These are phyloP conservation scores for Hedychridium roseum DNA, from an alignment of 2,888 invertebrate species.

Conservation along the genomic window DNA sequence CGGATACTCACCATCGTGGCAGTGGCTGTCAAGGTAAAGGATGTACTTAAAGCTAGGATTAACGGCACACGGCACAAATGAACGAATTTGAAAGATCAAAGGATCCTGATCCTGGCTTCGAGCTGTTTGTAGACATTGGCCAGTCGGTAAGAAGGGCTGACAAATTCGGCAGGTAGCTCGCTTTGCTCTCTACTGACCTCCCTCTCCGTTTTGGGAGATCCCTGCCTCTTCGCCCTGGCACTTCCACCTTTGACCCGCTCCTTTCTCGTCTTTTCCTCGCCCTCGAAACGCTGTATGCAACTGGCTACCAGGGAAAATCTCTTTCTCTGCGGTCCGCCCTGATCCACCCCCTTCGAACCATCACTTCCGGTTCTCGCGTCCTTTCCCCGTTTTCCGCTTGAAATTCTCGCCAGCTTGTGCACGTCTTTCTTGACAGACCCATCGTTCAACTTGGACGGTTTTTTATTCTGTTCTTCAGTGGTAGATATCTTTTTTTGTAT, in stretches of 20 bases:
- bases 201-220: slow-evolving; percentile 58
- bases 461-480: too few relatives aligned
- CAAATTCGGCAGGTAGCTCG: slow-evolving; percentile 33
- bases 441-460: too few relatives aligned
- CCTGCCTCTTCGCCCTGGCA: slow-evolving; percentile 36
- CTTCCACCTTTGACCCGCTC: slow-evolving; percentile 31
- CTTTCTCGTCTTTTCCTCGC: slow-evolving; percentile 37
- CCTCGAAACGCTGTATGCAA: slow-evolving; percentile 58
- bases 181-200: slow-evolving; percentile 59
- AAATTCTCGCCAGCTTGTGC: slow-evolving; percentile 21
- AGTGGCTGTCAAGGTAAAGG: too few relatives aligned
- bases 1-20: too few relatives aligned
- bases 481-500: too few relatives aligned
- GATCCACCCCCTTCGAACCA: slow-evolving; percentile 26
- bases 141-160: slow-evolving; percentile 38
- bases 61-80: neutral
- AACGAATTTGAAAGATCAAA: too few relatives aligned
- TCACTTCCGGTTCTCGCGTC: too few relatives aligned
- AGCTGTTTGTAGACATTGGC: slow-evolving; percentile 62
- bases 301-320: slow-evolving; percentile 60
- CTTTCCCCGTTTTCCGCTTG: slow-evolving; percentile 10
- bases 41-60: slow-evolving; percentile 1
- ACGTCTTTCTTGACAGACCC: too few relatives aligned
- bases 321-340: slow-evolving; percentile 38
- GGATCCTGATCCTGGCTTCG: too few relatives aligned